Evolutionary conservation across 2,797 vertebrate genomes (phyloP).

Genomic region (Podarcis siculus): DNA sequence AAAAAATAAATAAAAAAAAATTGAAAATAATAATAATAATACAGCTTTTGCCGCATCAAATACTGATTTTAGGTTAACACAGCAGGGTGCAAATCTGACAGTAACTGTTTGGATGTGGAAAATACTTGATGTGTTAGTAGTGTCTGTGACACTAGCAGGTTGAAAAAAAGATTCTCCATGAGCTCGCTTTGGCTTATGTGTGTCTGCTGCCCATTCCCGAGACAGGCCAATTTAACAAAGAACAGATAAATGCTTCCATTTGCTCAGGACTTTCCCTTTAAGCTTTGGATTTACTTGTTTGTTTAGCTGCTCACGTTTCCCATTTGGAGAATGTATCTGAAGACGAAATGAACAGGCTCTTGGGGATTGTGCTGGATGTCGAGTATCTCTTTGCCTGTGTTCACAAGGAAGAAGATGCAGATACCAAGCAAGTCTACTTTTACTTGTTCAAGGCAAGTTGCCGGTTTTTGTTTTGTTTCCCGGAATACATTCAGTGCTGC

Average conservation of each 20-base stretch:
- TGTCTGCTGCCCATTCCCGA: background rate
- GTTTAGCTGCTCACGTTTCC: conserved; percentile 93
- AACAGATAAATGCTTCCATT: background rate
- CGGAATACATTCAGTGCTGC: background rate
- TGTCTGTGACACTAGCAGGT: background rate
- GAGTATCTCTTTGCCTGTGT: conserved; percentile 98
- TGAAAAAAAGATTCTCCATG: background rate
- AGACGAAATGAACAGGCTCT: conserved; percentile 95
- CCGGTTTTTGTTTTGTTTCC: background rate
- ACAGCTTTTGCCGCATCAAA: background rate
- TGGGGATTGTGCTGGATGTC: conserved; percentile 96
- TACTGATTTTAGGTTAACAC: background rate
- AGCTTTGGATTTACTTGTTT: conserved; percentile 54
- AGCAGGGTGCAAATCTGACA: background rate
- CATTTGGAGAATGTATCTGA: conserved; percentile 96
- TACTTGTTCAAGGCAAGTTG: conserved; percentile 94
- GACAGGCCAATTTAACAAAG: background rate
- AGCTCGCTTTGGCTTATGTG: background rate
- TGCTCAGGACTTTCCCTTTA: conserved; percentile 18
- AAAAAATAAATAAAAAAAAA: no score
- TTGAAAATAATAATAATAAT: no score
- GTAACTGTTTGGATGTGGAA: background rate
- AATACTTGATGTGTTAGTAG: background rate
- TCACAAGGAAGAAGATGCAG: conserved; percentile 98
- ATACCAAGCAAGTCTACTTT: conserved; percentile 99